Evolutionary conservation across 1,140 invertebrate genomes (phyloP).

Genomic region (Dinothrombium tinctorium): DNA sequence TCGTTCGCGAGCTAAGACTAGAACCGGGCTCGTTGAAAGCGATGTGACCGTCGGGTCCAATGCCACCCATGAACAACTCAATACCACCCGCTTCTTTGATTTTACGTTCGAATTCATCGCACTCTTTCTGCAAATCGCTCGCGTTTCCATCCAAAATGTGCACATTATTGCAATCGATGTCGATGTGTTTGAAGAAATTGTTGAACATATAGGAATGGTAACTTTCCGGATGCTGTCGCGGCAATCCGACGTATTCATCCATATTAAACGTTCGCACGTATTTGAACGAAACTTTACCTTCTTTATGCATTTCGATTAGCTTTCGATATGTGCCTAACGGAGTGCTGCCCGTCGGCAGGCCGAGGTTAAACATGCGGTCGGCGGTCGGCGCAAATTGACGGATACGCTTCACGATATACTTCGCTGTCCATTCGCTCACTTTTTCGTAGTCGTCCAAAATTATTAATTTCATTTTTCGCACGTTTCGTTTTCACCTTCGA

Average conservation of each 20-base stretch:
- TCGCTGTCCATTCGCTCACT: conserved; percentile 82
- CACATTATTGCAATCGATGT: conserved; percentile 78
- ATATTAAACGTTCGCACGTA: conserved; percentile 99
- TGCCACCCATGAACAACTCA: conserved; percentile 86
- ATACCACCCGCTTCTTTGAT: conserved; percentile 76
- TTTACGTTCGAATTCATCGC: conserved; percentile 57
- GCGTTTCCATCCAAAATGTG: conserved; percentile 93
- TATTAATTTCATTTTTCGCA: conserved; percentile 77
- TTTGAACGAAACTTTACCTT: conserved; percentile 80
- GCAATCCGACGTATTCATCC: conserved; percentile 93
- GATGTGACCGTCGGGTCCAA: conserved; percentile 97
- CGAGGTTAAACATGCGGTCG: conserved; percentile 71
- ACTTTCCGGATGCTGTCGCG: conserved; percentile 80
- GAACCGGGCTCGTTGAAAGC: conserved; percentile 92
- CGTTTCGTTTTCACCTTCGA: too few species aligned
- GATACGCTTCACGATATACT: conserved; percentile 81
- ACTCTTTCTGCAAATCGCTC: conserved; percentile 57
- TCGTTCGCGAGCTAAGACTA: conserved; percentile 71
- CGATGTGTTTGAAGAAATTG: conserved; percentile 88
- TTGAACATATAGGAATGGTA: conserved; percentile 99
- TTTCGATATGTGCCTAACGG: conserved; percentile 86
- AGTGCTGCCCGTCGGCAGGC: conserved; percentile 82
- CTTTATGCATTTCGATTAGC: conserved; percentile 68
- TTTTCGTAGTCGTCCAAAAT: conserved; percentile 59
- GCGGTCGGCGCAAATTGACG: conserved; percentile 65